A percentile compares a stretch with the other conserved stretches of the same genome.
These are phyloP conservation scores for Ptilorrhoa leucosticta DNA, from an alignment of 2,113 vertebrate species.

Conservation along the genomic window DNA sequence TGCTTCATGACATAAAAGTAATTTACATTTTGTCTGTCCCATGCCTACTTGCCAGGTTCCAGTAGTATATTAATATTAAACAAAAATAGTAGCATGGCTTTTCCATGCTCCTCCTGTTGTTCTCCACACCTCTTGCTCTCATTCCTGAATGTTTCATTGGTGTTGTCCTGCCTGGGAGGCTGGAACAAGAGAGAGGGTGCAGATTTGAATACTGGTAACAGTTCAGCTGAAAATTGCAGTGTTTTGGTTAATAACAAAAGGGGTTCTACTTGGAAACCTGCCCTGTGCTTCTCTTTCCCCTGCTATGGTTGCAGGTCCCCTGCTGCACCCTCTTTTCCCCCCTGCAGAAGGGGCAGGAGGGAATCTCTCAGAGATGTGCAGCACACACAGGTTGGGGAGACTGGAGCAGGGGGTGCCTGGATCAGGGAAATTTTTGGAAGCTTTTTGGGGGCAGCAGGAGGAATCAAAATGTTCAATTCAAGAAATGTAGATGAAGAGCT, in stretches of 20 bases:
- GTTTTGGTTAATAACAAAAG: background rate
- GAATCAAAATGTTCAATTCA: background rate
- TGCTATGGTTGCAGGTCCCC: background rate
- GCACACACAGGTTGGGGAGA: rapidly evolving
- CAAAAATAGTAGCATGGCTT: background rate
- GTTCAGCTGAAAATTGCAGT: background rate
- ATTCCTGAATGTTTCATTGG: background rate
- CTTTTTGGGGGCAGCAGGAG: rapidly evolving
- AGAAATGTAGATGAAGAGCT: background rate
- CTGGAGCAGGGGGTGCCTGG: background rate
- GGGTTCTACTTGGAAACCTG: background rate
- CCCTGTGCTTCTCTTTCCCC: background rate
- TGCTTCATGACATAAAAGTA: background rate
- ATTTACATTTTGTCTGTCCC: background rate
- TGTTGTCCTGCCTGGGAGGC: background rate
- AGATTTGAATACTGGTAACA: background rate
- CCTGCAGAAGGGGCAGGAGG: background rate
- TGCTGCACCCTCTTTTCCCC: background rate
- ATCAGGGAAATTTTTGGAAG: background rate
- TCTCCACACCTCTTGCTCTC: background rate
- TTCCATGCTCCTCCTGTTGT: background rate
- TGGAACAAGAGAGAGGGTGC: background rate
- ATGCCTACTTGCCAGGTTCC: background rate
- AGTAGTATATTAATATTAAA: background rate
- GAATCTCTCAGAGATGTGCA: background rate